Percentiles rank a stretch among this genome's conserved stretches.
phyloP scores from a whole-genome alignment of 2,113 vertebrate genomes.

The Labeo rohita region DNA sequence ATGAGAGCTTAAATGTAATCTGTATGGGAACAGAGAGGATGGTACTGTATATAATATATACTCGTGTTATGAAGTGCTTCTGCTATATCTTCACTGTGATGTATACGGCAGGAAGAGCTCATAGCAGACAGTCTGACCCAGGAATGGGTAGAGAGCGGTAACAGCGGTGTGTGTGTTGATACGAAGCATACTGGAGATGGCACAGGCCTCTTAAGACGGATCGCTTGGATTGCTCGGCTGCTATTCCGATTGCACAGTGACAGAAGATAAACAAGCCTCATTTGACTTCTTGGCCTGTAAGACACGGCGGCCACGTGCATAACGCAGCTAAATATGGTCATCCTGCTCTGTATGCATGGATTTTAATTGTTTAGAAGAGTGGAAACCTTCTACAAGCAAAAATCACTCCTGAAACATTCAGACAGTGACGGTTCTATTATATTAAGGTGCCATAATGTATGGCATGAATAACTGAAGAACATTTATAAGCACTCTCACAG shows the following conservation, averaged over 20 bases:
- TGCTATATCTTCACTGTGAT: not conserved
- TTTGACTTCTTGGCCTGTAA: not conserved
- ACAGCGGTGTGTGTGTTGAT: not conserved
- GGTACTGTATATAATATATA: not conserved
- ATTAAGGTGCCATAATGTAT: too few relatives aligned
- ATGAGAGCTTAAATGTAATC: not conserved
- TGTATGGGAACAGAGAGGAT: not conserved
- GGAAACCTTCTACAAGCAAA: not conserved
- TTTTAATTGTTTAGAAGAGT: not conserved
- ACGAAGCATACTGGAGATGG: not conserved
- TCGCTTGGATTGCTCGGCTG: not conserved
- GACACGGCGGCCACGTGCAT: not conserved
- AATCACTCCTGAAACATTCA: not conserved
- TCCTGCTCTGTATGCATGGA: not conserved
- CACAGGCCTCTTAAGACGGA: not conserved
- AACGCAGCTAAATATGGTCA: not conserved
- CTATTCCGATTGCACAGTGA: not conserved
- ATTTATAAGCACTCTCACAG: too few relatives aligned
- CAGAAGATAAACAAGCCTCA: conserved; percentile 28
- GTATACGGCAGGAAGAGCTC: not conserved
- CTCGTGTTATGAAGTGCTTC: conserved; percentile 30
- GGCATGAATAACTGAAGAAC: too few relatives aligned
- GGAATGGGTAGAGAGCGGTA: not conserved
- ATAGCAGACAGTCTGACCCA: not conserved
- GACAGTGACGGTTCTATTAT: too few relatives aligned